Evolutionary conservation across 2,888 invertebrate species (phyloP).

Genomic region (Lacanobia oleracea): DNA sequence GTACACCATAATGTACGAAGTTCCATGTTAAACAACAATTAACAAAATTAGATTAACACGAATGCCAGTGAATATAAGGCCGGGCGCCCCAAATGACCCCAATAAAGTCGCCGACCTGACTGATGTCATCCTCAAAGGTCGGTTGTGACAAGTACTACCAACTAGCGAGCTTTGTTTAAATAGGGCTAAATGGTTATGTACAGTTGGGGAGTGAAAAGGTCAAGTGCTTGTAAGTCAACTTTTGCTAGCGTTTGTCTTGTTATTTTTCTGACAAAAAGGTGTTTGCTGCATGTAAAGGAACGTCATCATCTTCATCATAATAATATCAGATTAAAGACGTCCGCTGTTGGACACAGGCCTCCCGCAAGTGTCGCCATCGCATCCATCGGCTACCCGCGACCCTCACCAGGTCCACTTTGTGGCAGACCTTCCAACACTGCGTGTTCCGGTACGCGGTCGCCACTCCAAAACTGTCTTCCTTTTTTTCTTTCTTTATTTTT

Average conservation of each 20-base stretch:
- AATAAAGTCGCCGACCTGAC: conserved; percentile 8
- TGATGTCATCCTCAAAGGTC: conserved; percentile 49
- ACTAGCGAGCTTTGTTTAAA: conserved; percentile 7
- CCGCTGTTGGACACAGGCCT: too few relatives aligned
- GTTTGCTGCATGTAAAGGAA: neutral
- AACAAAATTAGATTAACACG: conserved; percentile 6
- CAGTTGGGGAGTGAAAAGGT: conserved; percentile 8
- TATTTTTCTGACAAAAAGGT: neutral
- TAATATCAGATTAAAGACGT: too few relatives aligned
- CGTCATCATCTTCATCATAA: too few relatives aligned
- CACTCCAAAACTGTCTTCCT: too few relatives aligned
- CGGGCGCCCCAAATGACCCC: conserved; percentile 18
- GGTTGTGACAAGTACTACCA: neutral
- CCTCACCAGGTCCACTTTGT: too few relatives aligned
- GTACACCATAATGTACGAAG: neutral
- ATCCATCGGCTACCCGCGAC: too few relatives aligned
- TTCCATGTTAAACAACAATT: conserved; percentile 36
- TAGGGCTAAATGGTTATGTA: neutral
- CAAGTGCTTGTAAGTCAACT: neutral
- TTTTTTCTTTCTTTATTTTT: too few relatives aligned
- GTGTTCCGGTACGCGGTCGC: too few relatives aligned
- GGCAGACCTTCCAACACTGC: too few relatives aligned
- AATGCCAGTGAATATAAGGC: conserved; percentile 1
- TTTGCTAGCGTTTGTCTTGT: neutral
- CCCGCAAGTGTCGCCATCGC: too few relatives aligned